These are phyloP conservation scores for Sepiola atlantica DNA, from an alignment of 2,888 invertebrate genomes.

Conservation along the genomic window DNA sequence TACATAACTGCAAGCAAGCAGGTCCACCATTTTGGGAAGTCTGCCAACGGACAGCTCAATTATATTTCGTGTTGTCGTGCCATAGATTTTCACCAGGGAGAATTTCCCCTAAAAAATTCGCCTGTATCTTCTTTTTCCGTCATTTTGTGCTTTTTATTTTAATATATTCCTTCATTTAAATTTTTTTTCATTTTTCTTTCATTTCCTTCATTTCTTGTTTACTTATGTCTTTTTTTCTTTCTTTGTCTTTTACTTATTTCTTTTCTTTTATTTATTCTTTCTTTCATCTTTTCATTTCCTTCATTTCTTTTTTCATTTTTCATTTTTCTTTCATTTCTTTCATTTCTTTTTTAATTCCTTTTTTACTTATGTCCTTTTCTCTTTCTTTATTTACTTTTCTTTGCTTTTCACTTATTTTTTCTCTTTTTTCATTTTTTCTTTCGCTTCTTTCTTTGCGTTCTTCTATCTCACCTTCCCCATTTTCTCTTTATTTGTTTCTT, in stretches of 20 bases:
- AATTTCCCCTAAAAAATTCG: constrained; percentile 6
- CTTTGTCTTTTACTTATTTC: no score
- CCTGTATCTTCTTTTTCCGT: background rate
- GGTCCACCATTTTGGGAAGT: background rate
- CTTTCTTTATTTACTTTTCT: constrained; percentile 33
- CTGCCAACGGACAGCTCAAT: background rate
- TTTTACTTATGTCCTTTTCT: constrained; percentile 16
- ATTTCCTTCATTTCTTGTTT: background rate
- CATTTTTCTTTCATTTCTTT: constrained; percentile 35
- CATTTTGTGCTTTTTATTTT: no score
- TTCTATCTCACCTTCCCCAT: background rate
- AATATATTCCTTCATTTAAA: background rate
- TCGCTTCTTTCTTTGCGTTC: background rate
- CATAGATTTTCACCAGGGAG: constrained; percentile 4
- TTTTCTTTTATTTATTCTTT: constrained; percentile 41
- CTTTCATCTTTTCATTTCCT: constrained; percentile 33
- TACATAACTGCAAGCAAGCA: background rate
- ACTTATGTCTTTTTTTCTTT: constrained; percentile 3
- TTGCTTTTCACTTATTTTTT: constrained; percentile 38
- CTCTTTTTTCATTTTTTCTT: constrained; percentile 39
- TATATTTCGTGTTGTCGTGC: background rate
- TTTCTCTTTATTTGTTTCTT: no score
- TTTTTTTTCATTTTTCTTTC: background rate
- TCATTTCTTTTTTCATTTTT: no score
- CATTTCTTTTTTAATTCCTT: no score